These are phyloP conservation scores for Agonopterix alstromeriana DNA, from an alignment of 2,888 invertebrate genomes.

Conservation along the genomic window DNA sequence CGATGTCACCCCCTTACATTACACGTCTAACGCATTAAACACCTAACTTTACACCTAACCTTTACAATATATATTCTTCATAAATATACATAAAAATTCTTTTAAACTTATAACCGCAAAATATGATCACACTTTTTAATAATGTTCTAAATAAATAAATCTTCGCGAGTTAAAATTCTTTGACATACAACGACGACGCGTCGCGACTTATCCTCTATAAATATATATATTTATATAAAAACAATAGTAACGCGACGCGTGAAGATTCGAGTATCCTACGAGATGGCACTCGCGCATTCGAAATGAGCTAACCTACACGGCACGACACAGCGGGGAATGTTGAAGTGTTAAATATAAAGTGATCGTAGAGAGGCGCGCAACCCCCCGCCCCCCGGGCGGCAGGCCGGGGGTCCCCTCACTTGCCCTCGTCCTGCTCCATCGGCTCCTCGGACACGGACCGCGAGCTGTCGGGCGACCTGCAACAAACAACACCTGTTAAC, in stretches of 20 bases:
- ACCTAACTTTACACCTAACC: background rate
- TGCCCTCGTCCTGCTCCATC: slow-evolving; percentile 90
- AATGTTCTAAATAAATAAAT: slow-evolving; percentile 13
- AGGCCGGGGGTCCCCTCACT: slow-evolving; percentile 61
- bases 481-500: slow-evolving; percentile 6
- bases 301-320: slow-evolving; percentile 1
- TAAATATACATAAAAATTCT: slow-evolving; percentile 19
- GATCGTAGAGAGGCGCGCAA: background rate
- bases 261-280: slow-evolving; percentile 11
- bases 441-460: slow-evolving; percentile 86
- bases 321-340: slow-evolving; percentile 7
- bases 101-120: slow-evolving; percentile 13
- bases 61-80: slow-evolving; percentile 7
- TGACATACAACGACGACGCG: slow-evolving; percentile 7
- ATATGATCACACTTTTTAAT: slow-evolving; percentile 10
- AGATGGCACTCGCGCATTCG: slow-evolving; percentile 4
- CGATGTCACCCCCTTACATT: slow-evolving; percentile 2
- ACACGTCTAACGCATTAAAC: too few relatives aligned
- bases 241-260: slow-evolving; percentile 2
- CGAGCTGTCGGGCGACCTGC: slow-evolving; percentile 79
- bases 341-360: slow-evolving; percentile 2
- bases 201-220: background rate
- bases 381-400: background rate
- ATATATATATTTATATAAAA: background rate
- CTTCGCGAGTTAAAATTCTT: slow-evolving; percentile 3